phyloP scores from a whole-genome alignment of 2,113 vertebrate species.

The Scopus umbretta region DNA sequence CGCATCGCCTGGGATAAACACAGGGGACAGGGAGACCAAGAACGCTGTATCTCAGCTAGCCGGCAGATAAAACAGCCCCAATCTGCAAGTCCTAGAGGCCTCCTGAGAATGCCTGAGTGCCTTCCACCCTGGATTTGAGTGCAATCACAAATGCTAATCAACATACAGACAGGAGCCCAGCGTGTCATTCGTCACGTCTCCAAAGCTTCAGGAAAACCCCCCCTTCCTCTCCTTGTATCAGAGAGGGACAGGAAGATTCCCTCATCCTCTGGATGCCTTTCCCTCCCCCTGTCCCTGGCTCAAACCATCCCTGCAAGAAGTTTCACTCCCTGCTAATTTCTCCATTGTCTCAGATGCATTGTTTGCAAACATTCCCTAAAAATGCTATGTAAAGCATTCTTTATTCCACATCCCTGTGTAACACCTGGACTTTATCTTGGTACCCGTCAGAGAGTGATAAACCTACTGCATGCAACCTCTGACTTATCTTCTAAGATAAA shows the following conservation, averaged over 20 bases:
- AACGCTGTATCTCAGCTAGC: neutral
- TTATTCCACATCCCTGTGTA: neutral
- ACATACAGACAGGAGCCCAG: neutral
- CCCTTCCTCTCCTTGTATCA: neutral
- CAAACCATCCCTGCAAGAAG: neutral
- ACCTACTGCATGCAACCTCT: neutral
- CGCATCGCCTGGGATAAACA: neutral
- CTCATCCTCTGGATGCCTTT: neutral
- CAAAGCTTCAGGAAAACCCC: constrained; percentile 13
- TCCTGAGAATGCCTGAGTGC: neutral
- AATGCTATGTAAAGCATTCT: neutral
- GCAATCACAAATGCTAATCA: constrained; percentile 32
- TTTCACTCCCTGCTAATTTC: neutral
- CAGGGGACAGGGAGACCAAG: neutral
- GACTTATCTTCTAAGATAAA: constrained; percentile 7
- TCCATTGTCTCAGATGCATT: constrained; percentile 37
- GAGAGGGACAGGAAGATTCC: constrained; percentile 26
- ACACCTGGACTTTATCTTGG: constrained; percentile 47
- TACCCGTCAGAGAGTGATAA: constrained; percentile 9
- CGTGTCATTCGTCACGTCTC: constrained; percentile 45
- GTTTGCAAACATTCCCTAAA: constrained; percentile 38
- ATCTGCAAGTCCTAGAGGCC: neutral
- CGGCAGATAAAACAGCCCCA: neutral
- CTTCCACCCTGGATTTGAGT: neutral
- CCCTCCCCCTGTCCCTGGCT: neutral